phyloP scores from a whole-genome alignment of 37 sponge, comb jelly and placozoan genomes.

The Oscarella lobularis region DNA sequence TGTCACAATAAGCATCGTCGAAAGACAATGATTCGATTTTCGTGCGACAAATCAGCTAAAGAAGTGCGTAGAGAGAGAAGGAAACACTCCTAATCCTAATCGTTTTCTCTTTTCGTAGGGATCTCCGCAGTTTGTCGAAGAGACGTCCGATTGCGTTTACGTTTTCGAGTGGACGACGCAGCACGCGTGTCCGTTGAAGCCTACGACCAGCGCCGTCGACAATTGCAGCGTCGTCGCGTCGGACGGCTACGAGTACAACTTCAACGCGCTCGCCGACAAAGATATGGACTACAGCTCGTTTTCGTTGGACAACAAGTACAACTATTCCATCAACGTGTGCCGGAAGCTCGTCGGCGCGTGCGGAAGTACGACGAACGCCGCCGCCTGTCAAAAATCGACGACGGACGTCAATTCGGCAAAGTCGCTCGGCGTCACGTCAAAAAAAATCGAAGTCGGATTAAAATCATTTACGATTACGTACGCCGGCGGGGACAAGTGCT shows the following conservation, averaged over 20 bases:
- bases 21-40: neutral
- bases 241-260: neutral
- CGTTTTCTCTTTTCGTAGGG: neutral
- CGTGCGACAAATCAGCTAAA: neutral
- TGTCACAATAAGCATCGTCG: neutral
- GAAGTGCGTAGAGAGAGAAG: no score
- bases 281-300: neutral
- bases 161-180: neutral
- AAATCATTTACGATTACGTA: neutral
- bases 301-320: neutral
- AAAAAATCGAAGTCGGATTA: neutral
- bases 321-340: neutral
- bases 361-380: neutral
- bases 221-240: neutral
- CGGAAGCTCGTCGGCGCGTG: neutral
- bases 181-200: neutral
- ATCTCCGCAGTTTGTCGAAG: neutral
- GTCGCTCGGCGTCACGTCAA: neutral
- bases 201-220: neutral
- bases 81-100: no score
- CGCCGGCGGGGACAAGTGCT: neutral
- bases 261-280: neutral
- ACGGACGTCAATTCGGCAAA: neutral
- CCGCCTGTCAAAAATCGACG: neutral
- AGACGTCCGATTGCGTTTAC: neutral